Base-by-base conservation (phyloP, 2,888 invertebrate genomes). In the Cheilosia impressa region DNA sequence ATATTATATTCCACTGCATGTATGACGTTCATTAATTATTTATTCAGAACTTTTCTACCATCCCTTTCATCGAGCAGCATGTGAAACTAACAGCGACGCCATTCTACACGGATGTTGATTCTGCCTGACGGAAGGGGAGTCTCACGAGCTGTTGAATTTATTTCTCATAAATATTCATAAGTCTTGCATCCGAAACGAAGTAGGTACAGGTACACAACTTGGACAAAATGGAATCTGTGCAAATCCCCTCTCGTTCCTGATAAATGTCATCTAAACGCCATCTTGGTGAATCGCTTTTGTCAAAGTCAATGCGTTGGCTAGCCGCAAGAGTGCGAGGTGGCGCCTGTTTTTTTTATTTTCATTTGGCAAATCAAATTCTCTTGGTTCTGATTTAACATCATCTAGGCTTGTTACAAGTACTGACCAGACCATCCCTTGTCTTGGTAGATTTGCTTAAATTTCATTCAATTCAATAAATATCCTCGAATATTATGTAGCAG, bases 161-260 rank as follows among this genome's bases (percentile, higher is more conserved):
- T 72, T 79, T 38, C 65, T 72, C 58, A 72, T 79, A 79, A 79
- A 79, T 79, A 79, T 79, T 79, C 79, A 79, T 79, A 58, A 72
- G 65, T 24, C 45, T 65, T 65, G 63, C 71, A 58, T 58, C 57
- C 15, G n/a, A 43, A n/a, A 50, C 50, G 47, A 31, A 43, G 22
- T 27, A 27, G 6, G 5, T 27, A 6, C 6, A 27, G 27, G 27
- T 38, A 38, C 47, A 57, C 19, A 50, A 10, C 7, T 19, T 19
- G 13, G 41, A 17, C 9, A 5, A 50, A 72, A 79, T 45, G 45
- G 53, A 72, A 66, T 66, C 58, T 19, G 22, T 62, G 52, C 47
- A 72, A 72, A 79, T 79, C 65, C 79, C 58, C 24, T 65, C 57
- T 27, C 52, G 45, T 47, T 43, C 50, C 68, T 60, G 52, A 60